Base-by-base conservation (phyloP, 2,888 invertebrate genomes). In the Homarus gammarus region DNA sequence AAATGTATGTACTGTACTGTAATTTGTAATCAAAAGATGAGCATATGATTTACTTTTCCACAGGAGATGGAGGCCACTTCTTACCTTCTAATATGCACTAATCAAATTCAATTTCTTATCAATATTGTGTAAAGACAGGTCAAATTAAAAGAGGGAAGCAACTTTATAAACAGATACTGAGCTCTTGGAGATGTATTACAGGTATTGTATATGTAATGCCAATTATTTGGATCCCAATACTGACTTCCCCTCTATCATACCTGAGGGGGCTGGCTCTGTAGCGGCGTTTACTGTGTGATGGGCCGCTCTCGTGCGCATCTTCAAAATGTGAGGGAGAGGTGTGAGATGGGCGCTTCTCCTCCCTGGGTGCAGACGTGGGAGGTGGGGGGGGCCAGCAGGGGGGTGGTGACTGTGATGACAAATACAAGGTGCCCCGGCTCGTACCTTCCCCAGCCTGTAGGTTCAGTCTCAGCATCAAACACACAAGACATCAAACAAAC, bases 231-330 rank as follows among this genome's bases (percentile, higher is more conserved):
- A n/a, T 22, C 6, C 64, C 31, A n/a, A 64, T 27, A 8, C 6
- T 27, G 64, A 27, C 12, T 64, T 64, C 27, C 64, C 64, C 64
- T 27, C 64, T 27, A 64, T 64, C 73, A n/a, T 83, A 92, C 92
- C 92, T 91, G 72, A 91, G 90, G 56, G 92, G 92, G 70, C 92
- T 92, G 51, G 91, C 90, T 51, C 92, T 84, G 89, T 92, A 91
- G 33, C 89, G 84, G 1, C 91, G 78, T 38, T 91, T 92, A 77
- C 89, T 89, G 85, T 91, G 87, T 15, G 90, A 87, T 18, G 91
- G 85, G 61, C 89, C 86, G 40, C 85, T 87, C 87, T 90, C 91
- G 49, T 85, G 90, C 18, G 87, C 31, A 56, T 91, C 90, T 36
- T 92, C 90, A 40, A 84, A 92, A 56, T 92, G 90, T 18, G 92